These are phyloP conservation scores for Mus spicilegus DNA, from an alignment of 2,113 vertebrate species.

Conservation along the genomic window DNA sequence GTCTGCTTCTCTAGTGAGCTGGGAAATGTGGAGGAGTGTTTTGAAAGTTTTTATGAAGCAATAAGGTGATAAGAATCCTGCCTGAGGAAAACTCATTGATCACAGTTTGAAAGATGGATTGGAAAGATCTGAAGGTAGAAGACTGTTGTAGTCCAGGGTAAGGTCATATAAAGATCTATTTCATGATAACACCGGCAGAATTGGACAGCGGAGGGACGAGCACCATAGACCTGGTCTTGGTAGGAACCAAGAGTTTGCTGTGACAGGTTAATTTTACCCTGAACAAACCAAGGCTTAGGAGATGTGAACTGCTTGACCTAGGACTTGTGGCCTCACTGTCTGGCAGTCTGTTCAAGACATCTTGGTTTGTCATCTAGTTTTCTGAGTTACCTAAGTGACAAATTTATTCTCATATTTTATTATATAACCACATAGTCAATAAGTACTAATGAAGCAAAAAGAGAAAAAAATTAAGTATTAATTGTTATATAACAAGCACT, in stretches of 20 bases:
- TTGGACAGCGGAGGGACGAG: neutral
- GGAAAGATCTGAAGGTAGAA: neutral
- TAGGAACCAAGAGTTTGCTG: neutral
- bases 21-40: neutral
- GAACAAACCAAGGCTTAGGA: slow-evolving; percentile 21
- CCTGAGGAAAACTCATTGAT: slow-evolving; percentile 14
- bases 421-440: neutral
- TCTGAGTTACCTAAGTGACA: slow-evolving; percentile 26
- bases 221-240: slow-evolving; percentile 8
- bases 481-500: neutral
- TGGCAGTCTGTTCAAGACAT: neutral
- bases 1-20: neutral
- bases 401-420: neutral
- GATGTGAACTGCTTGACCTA: neutral
- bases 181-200: neutral
- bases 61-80: neutral
- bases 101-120: neutral
- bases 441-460: neutral
- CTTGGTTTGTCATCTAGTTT: slow-evolving; percentile 29
- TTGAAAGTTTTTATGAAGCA: slow-evolving; percentile 20
- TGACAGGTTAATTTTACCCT: neutral
- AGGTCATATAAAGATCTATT: neutral
- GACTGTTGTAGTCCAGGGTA: neutral
- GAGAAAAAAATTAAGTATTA: neutral
- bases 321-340: neutral